Evolutionary conservation across 2,797 vertebrate genomes (phyloP).

Genomic region (Hafferia zeledoni): DNA sequence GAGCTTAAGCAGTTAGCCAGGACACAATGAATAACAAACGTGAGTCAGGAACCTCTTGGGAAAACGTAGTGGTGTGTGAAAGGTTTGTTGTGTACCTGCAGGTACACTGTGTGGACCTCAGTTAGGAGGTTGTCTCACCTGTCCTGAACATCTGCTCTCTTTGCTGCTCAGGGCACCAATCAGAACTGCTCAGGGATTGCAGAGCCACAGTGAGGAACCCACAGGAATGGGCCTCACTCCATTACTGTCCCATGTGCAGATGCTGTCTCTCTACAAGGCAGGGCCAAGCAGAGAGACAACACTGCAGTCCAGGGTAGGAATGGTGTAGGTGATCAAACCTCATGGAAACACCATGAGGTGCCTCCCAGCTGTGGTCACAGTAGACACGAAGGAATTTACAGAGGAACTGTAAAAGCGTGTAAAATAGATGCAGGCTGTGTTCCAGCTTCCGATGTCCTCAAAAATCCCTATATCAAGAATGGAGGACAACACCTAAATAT

Average conservation of each 20-base stretch:
- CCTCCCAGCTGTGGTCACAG: background rate
- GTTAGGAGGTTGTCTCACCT: background rate
- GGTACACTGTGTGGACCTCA: background rate
- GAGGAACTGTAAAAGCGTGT: background rate
- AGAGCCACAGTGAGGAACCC: fast-evolving
- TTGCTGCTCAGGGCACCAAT: background rate
- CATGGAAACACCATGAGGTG: fast-evolving
- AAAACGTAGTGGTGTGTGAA: background rate
- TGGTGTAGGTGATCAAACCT: background rate
- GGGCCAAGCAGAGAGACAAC: background rate
- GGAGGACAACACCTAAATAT: background rate
- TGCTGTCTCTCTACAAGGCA: background rate
- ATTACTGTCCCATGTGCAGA: background rate
- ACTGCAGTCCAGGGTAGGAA: background rate
- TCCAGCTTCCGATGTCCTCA: background rate
- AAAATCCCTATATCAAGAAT: background rate
- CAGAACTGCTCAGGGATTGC: background rate
- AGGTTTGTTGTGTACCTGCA: background rate
- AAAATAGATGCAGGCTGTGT: background rate
- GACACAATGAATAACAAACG: background rate
- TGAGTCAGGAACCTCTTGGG: background rate
- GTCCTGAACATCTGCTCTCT: background rate
- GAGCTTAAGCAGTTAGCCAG: background rate
- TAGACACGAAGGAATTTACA: background rate
- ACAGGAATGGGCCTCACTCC: background rate